Conservation (phyloP, 2,797 vertebrate species). For the Tarsius wallacei region DNA sequence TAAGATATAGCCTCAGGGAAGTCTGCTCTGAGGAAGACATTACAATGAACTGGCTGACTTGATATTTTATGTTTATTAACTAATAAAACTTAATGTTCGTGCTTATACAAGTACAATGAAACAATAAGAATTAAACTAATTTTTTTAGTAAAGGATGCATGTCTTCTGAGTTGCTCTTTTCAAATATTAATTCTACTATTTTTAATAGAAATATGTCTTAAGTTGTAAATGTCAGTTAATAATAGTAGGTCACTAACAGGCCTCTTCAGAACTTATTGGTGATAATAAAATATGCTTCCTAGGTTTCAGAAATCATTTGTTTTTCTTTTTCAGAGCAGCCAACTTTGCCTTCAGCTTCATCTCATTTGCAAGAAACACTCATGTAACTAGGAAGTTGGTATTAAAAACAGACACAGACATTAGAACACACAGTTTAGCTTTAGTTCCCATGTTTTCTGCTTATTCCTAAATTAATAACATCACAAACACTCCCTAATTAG, state of each 20-base stretch:
- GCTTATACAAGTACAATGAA: neutral
- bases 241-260: neutral
- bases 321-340: neutral
- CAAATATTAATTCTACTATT: constrained; percentile 2
- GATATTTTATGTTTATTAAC: neutral
- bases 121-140: neutral
- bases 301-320: neutral
- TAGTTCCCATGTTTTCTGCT: neutral
- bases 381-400: neutral
- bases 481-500: neutral
- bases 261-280: neutral
- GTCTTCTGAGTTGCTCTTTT: neutral
- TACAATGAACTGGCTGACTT: neutral
- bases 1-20: neutral
- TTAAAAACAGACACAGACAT: neutral
- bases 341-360: neutral
- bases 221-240: neutral
- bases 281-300: neutral
- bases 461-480: neutral
- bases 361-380: neutral
- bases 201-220: neutral
- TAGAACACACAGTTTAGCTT: neutral
- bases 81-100: neutral
- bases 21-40: neutral
- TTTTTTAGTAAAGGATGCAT: neutral